Conservation (phyloP, 1,140 invertebrate genomes). For the Cydia strobilella region DNA sequence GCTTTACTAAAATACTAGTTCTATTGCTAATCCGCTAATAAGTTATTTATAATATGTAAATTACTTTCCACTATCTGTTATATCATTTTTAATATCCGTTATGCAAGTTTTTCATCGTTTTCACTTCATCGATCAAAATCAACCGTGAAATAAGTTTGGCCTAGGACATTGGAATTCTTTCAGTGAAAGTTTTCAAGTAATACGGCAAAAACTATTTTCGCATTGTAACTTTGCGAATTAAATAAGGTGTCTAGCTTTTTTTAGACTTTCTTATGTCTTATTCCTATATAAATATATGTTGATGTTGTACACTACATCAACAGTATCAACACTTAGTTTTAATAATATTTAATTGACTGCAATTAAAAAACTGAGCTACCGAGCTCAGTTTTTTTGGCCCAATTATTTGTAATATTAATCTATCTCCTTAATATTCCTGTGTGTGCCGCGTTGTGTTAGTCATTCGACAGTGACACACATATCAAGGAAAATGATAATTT, state of each 20-base stretch:
- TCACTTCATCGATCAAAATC: conserved; percentile 17
- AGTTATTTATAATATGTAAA: not conserved
- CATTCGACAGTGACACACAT: too few relatives aligned
- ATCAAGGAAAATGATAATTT: too few relatives aligned
- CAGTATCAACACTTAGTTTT: too few relatives aligned
- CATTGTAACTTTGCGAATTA: not conserved
- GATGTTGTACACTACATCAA: too few relatives aligned
- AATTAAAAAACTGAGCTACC: too few relatives aligned
- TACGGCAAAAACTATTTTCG: conserved; percentile 22
- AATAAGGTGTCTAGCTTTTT: not conserved
- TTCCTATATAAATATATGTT: too few relatives aligned
- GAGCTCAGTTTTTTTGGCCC: too few relatives aligned
- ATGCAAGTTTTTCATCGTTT: conserved; percentile 9
- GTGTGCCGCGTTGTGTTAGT: too few relatives aligned
- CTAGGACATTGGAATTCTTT: conserved; percentile 28
- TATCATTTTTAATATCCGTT: conserved; percentile 25
- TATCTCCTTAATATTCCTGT: too few relatives aligned
- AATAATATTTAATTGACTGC: too few relatives aligned
- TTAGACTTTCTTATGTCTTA: not conserved
- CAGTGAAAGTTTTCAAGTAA: conserved; percentile 19
- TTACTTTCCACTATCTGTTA: not conserved
- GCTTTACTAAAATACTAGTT: too few relatives aligned
- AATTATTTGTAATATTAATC: too few relatives aligned
- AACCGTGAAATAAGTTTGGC: conserved; percentile 22
- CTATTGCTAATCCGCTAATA: not conserved